phyloP scores from a whole-genome alignment of 1,140 invertebrate species.

The Bombyx mandarina region DNA sequence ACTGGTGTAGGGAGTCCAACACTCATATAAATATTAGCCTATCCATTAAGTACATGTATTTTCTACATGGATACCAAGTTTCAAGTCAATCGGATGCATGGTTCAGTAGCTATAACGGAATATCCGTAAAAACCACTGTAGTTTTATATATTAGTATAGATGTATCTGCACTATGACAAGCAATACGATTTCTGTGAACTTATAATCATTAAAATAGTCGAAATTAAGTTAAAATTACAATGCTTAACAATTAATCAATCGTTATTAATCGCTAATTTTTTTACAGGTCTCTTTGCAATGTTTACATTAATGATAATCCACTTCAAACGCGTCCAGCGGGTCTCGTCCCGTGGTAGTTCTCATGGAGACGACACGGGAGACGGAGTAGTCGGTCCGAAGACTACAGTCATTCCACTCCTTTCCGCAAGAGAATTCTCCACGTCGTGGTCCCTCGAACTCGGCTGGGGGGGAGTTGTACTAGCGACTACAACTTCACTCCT shows the following conservation, averaged over 20 bases:
- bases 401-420: conserved; percentile 52
- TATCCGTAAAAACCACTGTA: neutral
- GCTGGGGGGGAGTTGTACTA: conserved; percentile 85
- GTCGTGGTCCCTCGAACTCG: conserved; percentile 87
- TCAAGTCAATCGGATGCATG: too few species aligned
- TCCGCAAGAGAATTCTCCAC: conserved; percentile 81
- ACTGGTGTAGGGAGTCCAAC: too few species aligned
- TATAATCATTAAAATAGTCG: neutral
- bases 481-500: conserved; percentile 84
- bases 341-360: conserved; percentile 71
- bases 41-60: too few species aligned
- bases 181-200: neutral
- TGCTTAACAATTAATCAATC: neutral
- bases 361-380: conserved; percentile 76
- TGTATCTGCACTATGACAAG: neutral
- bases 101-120: neutral
- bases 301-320: conserved; percentile 93
- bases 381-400: conserved; percentile 75
- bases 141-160: too few species aligned
- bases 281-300: conserved; percentile 86
- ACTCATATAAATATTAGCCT: too few species aligned
- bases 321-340: conserved; percentile 82
- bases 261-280: neutral
- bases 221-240: neutral
- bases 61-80: too few species aligned